Evolutionary conservation across 2,113 vertebrate species (phyloP).

Genomic region (Fulmarus glacialis): DNA sequence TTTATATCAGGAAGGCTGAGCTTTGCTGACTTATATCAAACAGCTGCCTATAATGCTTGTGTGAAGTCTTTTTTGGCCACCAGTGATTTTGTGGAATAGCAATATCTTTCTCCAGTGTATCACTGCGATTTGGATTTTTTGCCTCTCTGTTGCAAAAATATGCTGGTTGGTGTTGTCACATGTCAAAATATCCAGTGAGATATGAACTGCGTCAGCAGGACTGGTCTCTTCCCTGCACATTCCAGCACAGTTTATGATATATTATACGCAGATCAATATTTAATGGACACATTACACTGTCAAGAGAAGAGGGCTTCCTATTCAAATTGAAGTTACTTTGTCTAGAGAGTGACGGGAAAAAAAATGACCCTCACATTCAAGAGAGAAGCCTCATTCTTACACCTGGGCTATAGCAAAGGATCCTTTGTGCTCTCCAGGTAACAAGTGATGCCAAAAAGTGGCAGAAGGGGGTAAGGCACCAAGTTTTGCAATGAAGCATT

Average conservation of each 20-base stretch:
- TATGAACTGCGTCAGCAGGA: neutral
- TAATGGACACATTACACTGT: constrained; percentile 21
- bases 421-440: neutral
- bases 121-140: neutral
- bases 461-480: neutral
- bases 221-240: neutral
- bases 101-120: neutral
- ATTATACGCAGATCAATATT: constrained; percentile 39
- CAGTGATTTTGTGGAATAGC: neutral
- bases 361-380: neutral
- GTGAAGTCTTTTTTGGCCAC: neutral
- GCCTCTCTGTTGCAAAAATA: neutral
- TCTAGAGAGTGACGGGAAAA: neutral
- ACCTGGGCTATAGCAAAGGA: neutral
- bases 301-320: neutral
- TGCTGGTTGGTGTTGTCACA: neutral
- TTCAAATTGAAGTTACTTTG: constrained; percentile 12
- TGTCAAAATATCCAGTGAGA: constrained; percentile 45
- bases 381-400: neutral
- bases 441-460: neutral
- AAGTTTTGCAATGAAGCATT: neutral
- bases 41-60: neutral
- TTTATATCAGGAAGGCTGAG: neutral
- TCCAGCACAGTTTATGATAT: neutral
- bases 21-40: neutral